phyloP scores from a whole-genome alignment of 92 coral and sea anemone species.

The Scolanthus callimorphus region DNA sequence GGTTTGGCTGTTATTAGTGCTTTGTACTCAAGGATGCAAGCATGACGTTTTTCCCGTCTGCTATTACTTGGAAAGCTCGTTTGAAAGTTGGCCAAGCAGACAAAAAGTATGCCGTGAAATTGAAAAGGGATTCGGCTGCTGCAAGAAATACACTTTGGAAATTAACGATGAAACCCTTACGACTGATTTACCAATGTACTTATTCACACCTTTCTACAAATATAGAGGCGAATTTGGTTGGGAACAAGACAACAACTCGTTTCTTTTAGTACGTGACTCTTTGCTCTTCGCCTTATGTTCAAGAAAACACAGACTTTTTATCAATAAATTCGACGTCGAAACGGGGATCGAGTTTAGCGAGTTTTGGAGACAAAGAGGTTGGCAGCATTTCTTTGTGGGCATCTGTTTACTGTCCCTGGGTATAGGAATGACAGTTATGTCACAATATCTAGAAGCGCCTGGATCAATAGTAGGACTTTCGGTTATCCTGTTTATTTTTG shows the following conservation, averaged over 20 bases:
- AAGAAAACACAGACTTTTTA: slow-evolving; percentile 41
- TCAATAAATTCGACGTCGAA: slow-evolving; percentile 38
- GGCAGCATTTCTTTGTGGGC: slow-evolving; percentile 52
- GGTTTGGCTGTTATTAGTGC: too few species aligned
- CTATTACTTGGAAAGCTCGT: slow-evolving; percentile 7
- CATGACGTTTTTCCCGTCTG: slow-evolving; percentile 16
- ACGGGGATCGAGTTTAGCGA: slow-evolving; percentile 46
- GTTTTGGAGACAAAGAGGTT: slow-evolving; percentile 54
- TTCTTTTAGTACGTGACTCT: slow-evolving; percentile 40
- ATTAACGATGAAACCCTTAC: slow-evolving; percentile 29
- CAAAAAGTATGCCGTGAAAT: slow-evolving; percentile 7
- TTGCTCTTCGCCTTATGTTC: slow-evolving; percentile 31
- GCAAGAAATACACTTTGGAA: slow-evolving; percentile 19
- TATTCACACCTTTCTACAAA: slow-evolving; percentile 34
- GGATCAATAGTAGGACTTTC: neutral
- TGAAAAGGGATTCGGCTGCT: slow-evolving; percentile 37
- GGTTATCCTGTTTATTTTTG: slow-evolving; percentile 1
- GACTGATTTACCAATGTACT: slow-evolving; percentile 14
- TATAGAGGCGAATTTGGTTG: slow-evolving; percentile 40
- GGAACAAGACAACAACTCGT: slow-evolving; percentile 39
- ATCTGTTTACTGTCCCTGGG: slow-evolving; percentile 11
- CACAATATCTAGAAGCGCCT: slow-evolving; percentile 1
- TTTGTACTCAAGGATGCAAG: too few species aligned
- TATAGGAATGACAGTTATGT: slow-evolving; percentile 11
- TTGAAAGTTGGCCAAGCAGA: slow-evolving; percentile 19